Evolutionary conservation across 2,113 vertebrate species (phyloP).

Genomic region (Plotosus lineatus): DNA sequence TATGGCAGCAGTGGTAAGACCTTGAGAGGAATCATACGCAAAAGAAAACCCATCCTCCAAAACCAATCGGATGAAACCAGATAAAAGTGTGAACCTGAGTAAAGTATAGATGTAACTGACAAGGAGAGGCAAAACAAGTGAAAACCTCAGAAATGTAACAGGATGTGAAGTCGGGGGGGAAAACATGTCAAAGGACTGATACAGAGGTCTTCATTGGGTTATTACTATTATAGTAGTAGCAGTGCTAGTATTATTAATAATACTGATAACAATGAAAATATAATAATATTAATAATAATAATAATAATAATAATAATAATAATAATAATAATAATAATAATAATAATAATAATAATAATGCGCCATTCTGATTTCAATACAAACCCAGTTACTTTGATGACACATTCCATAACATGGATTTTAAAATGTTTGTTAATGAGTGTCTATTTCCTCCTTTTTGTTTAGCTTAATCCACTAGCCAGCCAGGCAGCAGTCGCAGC

Average conservation of each 20-base stretch:
- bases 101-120: too few species aligned
- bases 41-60: too few species aligned
- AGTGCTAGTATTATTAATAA: too few species aligned
- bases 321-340: background rate
- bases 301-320: background rate
- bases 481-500: conserved; percentile 91
- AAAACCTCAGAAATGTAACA: background rate
- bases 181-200: background rate
- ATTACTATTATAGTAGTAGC: background rate
- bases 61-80: too few species aligned
- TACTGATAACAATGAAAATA: too few species aligned
- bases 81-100: too few species aligned
- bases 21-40: too few species aligned
- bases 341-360: background rate
- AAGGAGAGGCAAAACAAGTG: too few species aligned
- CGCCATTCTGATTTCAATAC: background rate
- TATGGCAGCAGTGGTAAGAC: too few species aligned
- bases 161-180: background rate
- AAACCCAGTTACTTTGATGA: background rate
- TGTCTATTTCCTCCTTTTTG: conserved; percentile 26
- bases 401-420: background rate
- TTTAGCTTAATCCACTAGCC: conserved; percentile 93
- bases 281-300: background rate
- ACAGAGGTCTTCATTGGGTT: background rate
- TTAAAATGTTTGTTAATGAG: background rate